Conservation (phyloP, 2,113 vertebrate genomes). For the Leucopsar rothschildi region DNA sequence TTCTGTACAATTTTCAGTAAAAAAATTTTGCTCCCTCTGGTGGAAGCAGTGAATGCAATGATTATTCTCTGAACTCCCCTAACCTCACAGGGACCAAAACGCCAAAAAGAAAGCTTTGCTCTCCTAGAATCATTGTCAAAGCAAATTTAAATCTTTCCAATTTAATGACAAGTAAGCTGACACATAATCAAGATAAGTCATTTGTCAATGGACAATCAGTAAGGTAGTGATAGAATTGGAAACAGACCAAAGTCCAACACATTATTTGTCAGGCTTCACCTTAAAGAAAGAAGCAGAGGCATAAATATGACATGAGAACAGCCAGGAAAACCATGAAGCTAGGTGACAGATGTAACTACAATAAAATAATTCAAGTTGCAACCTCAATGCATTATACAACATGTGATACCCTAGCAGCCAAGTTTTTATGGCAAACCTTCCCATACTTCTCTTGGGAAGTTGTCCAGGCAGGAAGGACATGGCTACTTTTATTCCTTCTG, state of each 20-base stretch:
- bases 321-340: not conserved
- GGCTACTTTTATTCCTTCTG: not conserved
- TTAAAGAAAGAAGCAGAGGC: not conserved
- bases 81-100: not conserved
- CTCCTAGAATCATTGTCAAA: not conserved
- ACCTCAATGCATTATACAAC: not conserved
- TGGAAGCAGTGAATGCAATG: not conserved
- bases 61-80: not conserved
- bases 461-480: not conserved
- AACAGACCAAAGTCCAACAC: not conserved
- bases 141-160: not conserved
- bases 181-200: not conserved
- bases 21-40: slow-evolving; percentile 40
- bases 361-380: not conserved
- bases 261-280: not conserved
- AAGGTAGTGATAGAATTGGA: not conserved
- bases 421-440: not conserved
- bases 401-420: not conserved
- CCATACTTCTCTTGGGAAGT: not conserved
- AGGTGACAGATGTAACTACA: not conserved
- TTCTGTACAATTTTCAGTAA: not conserved
- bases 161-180: not conserved
- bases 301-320: not conserved
- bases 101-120: not conserved
- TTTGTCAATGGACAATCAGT: not conserved